phyloP scores from a whole-genome alignment of 2,113 vertebrate genomes.

The Ailurus styani region DNA sequence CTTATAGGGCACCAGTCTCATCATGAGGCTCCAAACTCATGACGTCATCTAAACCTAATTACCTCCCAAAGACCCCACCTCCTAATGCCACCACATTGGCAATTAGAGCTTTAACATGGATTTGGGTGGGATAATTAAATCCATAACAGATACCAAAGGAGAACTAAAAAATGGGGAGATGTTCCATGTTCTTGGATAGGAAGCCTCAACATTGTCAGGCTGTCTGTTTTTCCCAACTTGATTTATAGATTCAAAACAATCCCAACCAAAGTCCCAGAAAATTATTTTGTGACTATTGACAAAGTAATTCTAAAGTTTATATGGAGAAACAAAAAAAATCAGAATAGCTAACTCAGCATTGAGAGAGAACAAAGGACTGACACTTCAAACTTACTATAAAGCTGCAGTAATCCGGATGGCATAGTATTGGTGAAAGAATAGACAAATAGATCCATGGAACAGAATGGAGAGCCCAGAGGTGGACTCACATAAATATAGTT shows the following conservation, averaged over 20 bases:
- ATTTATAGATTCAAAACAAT: background rate
- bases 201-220: background rate
- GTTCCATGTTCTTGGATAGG: background rate
- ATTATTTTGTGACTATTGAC: background rate
- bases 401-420: background rate
- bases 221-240: background rate
- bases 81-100: background rate
- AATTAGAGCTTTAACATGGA: background rate
- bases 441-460: background rate
- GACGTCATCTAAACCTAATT: background rate
- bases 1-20: background rate
- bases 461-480: background rate
- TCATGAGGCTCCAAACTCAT: background rate
- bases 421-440: background rate
- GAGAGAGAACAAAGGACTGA: background rate
- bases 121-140: background rate
- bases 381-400: background rate
- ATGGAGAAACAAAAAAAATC: background rate
- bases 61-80: background rate
- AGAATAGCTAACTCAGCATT: background rate
- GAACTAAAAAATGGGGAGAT: background rate
- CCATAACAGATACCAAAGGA: background rate
- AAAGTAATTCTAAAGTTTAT: background rate
- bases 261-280: background rate
- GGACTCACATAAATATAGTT: background rate